phyloP scores from a whole-genome alignment of 1,140 invertebrate species.

The Lysiphlebus fabarum region DNA sequence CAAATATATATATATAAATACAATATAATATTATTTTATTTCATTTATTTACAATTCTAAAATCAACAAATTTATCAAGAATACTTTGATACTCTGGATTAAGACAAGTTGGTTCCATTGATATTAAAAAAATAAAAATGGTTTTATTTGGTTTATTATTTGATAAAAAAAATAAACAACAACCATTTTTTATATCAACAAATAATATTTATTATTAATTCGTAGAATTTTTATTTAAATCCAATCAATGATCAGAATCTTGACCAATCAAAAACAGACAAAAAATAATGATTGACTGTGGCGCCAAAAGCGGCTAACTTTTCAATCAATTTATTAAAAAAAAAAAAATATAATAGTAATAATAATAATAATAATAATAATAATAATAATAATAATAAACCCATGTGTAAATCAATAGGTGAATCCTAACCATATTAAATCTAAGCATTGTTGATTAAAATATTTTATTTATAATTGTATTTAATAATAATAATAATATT shows the following conservation, averaged over 20 bases:
- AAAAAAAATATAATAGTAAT: no score
- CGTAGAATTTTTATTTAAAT: background rate
- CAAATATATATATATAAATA: background rate
- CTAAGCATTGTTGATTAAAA: no score
- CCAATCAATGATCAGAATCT: background rate
- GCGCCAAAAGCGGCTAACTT: no score
- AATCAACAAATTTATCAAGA: constrained; percentile 11
- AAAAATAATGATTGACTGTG: no score
- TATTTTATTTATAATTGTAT: constrained; percentile 1
- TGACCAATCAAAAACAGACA: no score
- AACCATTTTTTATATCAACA: background rate
- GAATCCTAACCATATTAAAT: no score
- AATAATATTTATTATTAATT: background rate
- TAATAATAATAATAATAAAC: no score
- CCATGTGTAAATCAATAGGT: no score
- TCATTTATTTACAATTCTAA: constrained; percentile 12
- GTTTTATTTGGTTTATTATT: background rate
- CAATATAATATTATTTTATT: background rate
- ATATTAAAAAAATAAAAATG: background rate
- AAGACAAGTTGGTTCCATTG: constrained; percentile 3
- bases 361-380: no score
- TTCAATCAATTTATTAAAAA: no score
- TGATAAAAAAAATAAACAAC: background rate
- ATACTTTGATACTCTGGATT: constrained; percentile 12
- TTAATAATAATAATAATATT: no score